Evolutionary conservation across 2,113 vertebrate species (phyloP).

Genomic region (Pelvicachromis taeniatus): DNA sequence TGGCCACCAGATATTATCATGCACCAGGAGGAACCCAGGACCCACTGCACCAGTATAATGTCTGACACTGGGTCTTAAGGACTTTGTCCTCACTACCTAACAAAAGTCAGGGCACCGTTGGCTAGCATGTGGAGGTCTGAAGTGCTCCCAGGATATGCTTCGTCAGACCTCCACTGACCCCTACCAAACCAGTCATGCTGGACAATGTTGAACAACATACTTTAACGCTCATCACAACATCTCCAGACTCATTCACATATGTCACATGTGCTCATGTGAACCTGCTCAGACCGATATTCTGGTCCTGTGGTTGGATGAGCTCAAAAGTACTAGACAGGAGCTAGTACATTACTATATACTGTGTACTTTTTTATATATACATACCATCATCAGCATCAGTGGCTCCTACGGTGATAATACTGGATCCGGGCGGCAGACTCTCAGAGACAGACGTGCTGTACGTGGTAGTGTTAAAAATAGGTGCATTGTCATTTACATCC

Average conservation of each 20-base stretch:
- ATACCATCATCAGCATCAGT: conserved; percentile 88
- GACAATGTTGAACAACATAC: background rate
- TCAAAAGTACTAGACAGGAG: background rate
- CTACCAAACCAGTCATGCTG: background rate
- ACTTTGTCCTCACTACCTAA: background rate
- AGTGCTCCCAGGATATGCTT: background rate
- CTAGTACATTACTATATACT: background rate
- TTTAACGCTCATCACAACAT: background rate
- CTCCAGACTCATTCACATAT: background rate
- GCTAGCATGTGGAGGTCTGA: background rate
- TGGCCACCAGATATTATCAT: background rate
- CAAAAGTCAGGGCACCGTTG: background rate
- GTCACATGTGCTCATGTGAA: background rate
- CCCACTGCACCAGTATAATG: background rate
- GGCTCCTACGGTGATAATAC: conserved; percentile 81
- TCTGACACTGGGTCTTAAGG: background rate
- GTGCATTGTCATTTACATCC: conserved; percentile 89
- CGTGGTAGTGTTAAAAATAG: conserved; percentile 75
- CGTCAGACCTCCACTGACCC: background rate
- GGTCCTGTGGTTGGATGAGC: background rate
- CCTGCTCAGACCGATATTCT: background rate
- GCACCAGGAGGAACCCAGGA: background rate
- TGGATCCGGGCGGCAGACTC: conserved; percentile 77
- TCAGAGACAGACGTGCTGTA: conserved; percentile 88
- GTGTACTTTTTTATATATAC: background rate